Evolutionary conservation across 2,797 vertebrate species (phyloP).

Genomic region (Podarcis siculus): DNA sequence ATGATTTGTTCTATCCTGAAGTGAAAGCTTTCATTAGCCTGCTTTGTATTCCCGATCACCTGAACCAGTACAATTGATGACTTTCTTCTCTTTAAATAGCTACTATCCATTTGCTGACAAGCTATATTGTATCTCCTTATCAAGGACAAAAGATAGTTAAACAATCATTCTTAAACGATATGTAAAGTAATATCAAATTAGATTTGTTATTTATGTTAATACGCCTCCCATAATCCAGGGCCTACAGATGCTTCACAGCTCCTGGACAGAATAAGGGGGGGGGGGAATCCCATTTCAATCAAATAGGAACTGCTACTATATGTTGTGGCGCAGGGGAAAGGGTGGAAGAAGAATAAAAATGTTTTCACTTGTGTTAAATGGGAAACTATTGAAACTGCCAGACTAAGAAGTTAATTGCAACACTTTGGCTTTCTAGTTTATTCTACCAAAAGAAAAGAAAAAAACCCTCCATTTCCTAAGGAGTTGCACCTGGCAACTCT

Average conservation of each 20-base stretch:
- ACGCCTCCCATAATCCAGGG: no score
- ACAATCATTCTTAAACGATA: no score
- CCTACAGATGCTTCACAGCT: not conserved
- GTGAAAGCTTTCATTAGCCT: not conserved
- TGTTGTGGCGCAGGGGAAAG: not conserved
- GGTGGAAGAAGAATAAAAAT: not conserved
- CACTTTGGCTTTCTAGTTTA: not conserved
- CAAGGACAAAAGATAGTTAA: no score
- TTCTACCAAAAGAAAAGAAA: not conserved
- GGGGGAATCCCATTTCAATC: not conserved
- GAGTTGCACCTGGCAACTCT: not conserved
- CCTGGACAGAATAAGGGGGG: not conserved
- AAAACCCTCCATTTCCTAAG: no score
- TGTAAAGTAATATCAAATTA: no score
- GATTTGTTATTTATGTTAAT: no score
- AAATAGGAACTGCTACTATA: not conserved
- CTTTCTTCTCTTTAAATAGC: no score
- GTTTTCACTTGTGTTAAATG: not conserved
- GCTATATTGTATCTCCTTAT: no score
- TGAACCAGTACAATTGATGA: no score
- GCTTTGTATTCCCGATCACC: no score
- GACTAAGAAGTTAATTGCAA: not conserved
- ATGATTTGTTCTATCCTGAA: not conserved
- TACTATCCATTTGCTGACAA: no score
- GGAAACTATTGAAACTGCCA: not conserved